Evolutionary conservation across 2,113 vertebrate species (phyloP).

Genomic region (Siniperca chuatsi): DNA sequence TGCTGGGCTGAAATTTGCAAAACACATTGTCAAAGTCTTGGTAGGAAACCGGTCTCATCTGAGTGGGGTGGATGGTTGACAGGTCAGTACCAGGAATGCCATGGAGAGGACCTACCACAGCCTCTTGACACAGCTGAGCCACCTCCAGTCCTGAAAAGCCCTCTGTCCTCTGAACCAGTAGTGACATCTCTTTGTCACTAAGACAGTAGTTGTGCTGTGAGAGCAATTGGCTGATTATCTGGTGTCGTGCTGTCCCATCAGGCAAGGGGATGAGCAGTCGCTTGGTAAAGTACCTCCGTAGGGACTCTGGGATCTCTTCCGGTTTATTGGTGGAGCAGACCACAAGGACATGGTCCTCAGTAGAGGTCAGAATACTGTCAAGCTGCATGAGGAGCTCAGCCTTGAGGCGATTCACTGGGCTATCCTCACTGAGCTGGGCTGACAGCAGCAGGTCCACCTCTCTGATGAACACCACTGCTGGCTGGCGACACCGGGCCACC

Average conservation of each 20-base stretch:
- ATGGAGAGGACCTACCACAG: slow-evolving; percentile 93
- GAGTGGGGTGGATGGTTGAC: slow-evolving; percentile 94
- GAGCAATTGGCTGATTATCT: slow-evolving; percentile 99
- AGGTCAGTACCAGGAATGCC: slow-evolving; percentile 93
- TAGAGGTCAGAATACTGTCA: slow-evolving; percentile 94
- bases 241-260: slow-evolving; percentile 96
- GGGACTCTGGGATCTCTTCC: slow-evolving; percentile 97
- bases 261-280: slow-evolving; percentile 98
- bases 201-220: slow-evolving; percentile 99
- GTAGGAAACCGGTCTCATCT: slow-evolving; percentile 97
- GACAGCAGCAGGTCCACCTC: slow-evolving; percentile 97
- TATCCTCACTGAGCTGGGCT: slow-evolving; percentile 93
- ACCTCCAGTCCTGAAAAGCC: slow-evolving; percentile 98
- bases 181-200: slow-evolving; percentile 98
- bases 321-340: slow-evolving; percentile 99
- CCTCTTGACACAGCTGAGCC: slow-evolving; percentile 97
- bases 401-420: slow-evolving; percentile 94
- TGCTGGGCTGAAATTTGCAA: slow-evolving; percentile 99
- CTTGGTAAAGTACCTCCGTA: slow-evolving; percentile 99
- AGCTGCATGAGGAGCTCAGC: slow-evolving; percentile 98
- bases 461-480: slow-evolving; percentile 96
- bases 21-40: slow-evolving; percentile 99
- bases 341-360: slow-evolving; percentile 97
- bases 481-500: slow-evolving; percentile 96
- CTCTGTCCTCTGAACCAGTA: slow-evolving; percentile 98